Percentiles rank a stretch among this genome's conserved stretches.
phyloP scores from a whole-genome alignment of 2,888 invertebrate species.

The Bibio marci region DNA sequence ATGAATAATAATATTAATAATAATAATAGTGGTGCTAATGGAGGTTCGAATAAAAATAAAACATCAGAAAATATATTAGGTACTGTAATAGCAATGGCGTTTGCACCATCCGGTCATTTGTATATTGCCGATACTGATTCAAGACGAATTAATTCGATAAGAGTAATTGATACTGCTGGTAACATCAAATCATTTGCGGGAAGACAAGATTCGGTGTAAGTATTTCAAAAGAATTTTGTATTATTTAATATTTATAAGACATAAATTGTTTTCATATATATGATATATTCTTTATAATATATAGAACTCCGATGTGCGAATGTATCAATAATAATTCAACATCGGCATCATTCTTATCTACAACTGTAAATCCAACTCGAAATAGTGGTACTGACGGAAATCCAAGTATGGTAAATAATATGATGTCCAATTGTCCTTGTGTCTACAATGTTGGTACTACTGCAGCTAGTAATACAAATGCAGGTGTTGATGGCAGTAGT shows the following conservation, averaged over 20 bases:
- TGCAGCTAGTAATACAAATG: slow-evolving; percentile 10
- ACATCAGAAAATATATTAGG: slow-evolving; percentile 57
- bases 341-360: slow-evolving; percentile 9
- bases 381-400: slow-evolving; percentile 16
- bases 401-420: slow-evolving; percentile 16
- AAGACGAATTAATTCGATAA: slow-evolving; percentile 62
- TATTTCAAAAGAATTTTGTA: no score
- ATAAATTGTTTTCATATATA: slow-evolving; percentile 2
- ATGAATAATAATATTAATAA: slow-evolving; percentile 26
- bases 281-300: slow-evolving; percentile 13
- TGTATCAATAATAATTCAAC: slow-evolving; percentile 19
- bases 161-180: slow-evolving; percentile 76
- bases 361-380: slow-evolving; percentile 17
- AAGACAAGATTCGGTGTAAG: slow-evolving; percentile 41
- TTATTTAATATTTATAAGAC: neutral
- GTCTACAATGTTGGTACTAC: slow-evolving; percentile 17
- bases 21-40: slow-evolving; percentile 31
- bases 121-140: slow-evolving; percentile 90
- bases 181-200: slow-evolving; percentile 86
- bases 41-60: slow-evolving; percentile 33
- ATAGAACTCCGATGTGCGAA: slow-evolving; percentile 28
- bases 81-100: slow-evolving; percentile 75
- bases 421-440: slow-evolving; percentile 17
- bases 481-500: slow-evolving; percentile 14
- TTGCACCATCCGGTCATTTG: slow-evolving; percentile 79